These are phyloP conservation scores for Eulimnadia texana DNA, from an alignment of 1,140 invertebrate genomes.

Conservation along the genomic window DNA sequence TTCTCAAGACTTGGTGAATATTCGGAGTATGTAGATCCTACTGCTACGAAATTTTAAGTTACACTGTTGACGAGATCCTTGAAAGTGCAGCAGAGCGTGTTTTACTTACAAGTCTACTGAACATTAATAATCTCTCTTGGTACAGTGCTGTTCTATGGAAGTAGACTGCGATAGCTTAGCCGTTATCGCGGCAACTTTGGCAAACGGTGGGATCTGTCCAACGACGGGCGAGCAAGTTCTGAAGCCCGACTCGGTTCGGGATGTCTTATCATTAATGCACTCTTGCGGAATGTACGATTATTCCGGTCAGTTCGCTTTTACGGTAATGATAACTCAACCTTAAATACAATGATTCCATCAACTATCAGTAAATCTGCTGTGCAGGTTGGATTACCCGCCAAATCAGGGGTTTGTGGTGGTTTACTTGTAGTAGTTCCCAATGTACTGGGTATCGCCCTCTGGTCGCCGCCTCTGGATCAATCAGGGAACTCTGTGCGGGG, in stretches of 20 bases:
- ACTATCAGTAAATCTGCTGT: constrained; percentile 15
- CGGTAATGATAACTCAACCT: constrained; percentile 38
- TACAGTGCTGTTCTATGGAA: constrained; percentile 88
- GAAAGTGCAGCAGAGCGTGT: too few relatives aligned
- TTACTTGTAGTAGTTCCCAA: constrained; percentile 92
- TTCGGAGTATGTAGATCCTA: too few relatives aligned
- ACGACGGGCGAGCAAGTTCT: constrained; percentile 86
- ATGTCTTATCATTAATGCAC: constrained; percentile 82
- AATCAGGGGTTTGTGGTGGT: constrained; percentile 88
- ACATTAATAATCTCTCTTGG: constrained; percentile 18
- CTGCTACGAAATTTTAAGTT: too few relatives aligned
- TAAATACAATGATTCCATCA: background rate
- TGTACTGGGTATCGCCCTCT: constrained; percentile 87
- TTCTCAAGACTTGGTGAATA: too few relatives aligned
- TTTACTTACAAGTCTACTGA: background rate
- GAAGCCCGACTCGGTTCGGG: constrained; percentile 64
- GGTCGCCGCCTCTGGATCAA: constrained; percentile 83
- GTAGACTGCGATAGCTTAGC: constrained; percentile 80
- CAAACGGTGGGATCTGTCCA: constrained; percentile 94
- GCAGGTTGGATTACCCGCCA: constrained; percentile 85
- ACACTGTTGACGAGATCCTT: too few relatives aligned
- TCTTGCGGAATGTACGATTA: constrained; percentile 98
- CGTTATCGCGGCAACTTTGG: constrained; percentile 86
- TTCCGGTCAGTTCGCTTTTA: constrained; percentile 93
- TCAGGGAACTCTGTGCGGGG: constrained; percentile 82